Evolutionary conservation across 2,888 invertebrate species (phyloP), one percentile per base, ranked within the genome.

Genomic region (Drosophila nigricruria): DNA sequence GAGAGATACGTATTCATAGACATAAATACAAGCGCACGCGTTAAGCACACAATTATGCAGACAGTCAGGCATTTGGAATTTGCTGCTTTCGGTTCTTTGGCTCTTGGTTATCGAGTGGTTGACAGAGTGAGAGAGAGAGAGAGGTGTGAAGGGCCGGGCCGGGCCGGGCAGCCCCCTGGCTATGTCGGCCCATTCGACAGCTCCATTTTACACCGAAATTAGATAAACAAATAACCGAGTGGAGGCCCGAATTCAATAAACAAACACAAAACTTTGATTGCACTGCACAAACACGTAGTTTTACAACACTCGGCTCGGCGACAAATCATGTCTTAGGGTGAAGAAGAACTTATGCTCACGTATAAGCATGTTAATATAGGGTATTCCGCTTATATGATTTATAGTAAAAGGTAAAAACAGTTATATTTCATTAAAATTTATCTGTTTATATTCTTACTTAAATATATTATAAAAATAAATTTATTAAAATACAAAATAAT

Each of bases 11-110:
- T 10, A 68, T 23, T 43, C 34, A 66, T 49, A 61, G 8, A 64
- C 14, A 56, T 23, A 50, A 23, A 71, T 53, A 73, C 64, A 77
- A 62, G 71, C 82, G 67, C 88, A 85, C 75, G 88, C 86, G 88
- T 75, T 89, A 88, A 90, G 89, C 82, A 83, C 85, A 89, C 90
- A 89, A 85, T 90, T 88, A 85, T 79, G 79, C 90, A 90, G 89
- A 90, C 89, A 83, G 81, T 78, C 83, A 85, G 90, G 83, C 90
- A 77, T 76, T 87, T 50, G 88, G 86, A 79, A 84, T 88, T 88
- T 79, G 77, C 81, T 67, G 49, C 47, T 3, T 50, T 49, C 14
- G 30, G 54, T 45, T 49, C 14, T 67, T 23, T 34, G 42, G 36
- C 27, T 47, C 18, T 32, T 42, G 34, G 9, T 27, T 45, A 20